A percentile compares a stretch with the other conserved stretches of the same genome.
phyloP scores from a whole-genome alignment of 2,113 vertebrate genomes.

The Anseranas semipalmata region DNA sequence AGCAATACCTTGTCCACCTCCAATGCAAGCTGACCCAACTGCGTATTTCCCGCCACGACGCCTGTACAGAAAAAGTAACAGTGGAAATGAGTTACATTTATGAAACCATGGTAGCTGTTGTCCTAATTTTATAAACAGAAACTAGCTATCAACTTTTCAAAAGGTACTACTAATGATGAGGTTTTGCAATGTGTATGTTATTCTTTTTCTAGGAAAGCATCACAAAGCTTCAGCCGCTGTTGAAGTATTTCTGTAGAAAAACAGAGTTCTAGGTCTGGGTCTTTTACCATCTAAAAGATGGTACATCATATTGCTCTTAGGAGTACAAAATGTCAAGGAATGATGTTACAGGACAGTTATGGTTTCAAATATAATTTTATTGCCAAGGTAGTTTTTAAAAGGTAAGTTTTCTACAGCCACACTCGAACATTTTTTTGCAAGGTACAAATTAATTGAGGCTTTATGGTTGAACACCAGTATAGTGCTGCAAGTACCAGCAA shows the following conservation, averaged over 20 bases:
- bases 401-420: background rate
- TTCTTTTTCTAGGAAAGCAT: background rate
- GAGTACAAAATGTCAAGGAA: background rate
- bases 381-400: background rate
- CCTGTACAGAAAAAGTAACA: conserved; percentile 67
- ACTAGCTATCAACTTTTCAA: background rate
- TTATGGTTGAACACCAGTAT: background rate
- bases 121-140: background rate
- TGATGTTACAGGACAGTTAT: rapidly evolving
- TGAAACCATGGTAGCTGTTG: background rate
- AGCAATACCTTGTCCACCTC: conserved; percentile 95
- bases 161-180: rapidly evolving
- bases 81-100: background rate
- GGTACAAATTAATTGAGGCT: background rate
- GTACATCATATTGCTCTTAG: rapidly evolving
- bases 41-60: conserved; percentile 90
- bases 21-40: conserved; percentile 93
- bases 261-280: background rate
- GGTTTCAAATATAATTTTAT: background rate
- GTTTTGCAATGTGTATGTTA: rapidly evolving
- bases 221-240: rapidly evolving
- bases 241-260: background rate
- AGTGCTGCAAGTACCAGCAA: background rate
- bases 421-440: background rate
- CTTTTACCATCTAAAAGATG: background rate